Conservation (phyloP, 2,888 invertebrate genomes). For the Pyrochroa serraticornis region DNA sequence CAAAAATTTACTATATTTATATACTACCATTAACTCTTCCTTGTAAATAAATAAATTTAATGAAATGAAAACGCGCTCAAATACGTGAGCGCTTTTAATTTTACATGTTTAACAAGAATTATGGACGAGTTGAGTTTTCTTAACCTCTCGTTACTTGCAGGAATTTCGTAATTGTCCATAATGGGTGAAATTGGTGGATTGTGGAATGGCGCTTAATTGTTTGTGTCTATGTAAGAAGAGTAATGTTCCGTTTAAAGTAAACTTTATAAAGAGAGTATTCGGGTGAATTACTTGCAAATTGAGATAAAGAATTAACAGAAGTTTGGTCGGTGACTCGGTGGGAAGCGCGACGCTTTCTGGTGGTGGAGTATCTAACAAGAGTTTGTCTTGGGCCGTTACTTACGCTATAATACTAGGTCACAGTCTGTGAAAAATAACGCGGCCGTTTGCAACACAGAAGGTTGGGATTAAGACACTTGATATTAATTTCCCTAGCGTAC, state of each 20-base stretch:
- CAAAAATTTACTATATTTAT: no score
- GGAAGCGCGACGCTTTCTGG: conserved; percentile 32
- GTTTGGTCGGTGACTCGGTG: conserved; percentile 37
- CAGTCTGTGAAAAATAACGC: conserved; percentile 57
- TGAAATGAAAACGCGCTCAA: no score
- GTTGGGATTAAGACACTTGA: conserved; percentile 60
- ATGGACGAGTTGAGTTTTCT: no score
- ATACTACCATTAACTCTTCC: no score
- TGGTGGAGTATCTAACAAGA: conserved; percentile 46
- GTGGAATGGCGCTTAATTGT: conserved; percentile 10
- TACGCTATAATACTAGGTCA: conserved; percentile 56
- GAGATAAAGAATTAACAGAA: conserved; percentile 48
- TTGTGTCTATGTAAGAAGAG: conserved; percentile 8
- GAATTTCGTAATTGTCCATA: no score
- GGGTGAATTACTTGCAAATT: conserved; percentile 43
- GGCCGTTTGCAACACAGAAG: conserved; percentile 56
- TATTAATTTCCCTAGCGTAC: conserved; percentile 60
- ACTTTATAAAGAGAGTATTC: conserved; percentile 19
- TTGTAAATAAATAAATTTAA: no score
- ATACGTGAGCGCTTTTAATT: no score
- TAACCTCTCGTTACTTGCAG: no score
- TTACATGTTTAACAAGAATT: no score
- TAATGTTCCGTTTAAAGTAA: conserved; percentile 15
- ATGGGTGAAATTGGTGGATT: neutral
- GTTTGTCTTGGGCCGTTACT: conserved; percentile 52